Evolutionary conservation across 2,888 invertebrate genomes (phyloP), one percentile per base, ranked within the genome.

Genomic region (Callyntrura guangdongensis): DNA sequence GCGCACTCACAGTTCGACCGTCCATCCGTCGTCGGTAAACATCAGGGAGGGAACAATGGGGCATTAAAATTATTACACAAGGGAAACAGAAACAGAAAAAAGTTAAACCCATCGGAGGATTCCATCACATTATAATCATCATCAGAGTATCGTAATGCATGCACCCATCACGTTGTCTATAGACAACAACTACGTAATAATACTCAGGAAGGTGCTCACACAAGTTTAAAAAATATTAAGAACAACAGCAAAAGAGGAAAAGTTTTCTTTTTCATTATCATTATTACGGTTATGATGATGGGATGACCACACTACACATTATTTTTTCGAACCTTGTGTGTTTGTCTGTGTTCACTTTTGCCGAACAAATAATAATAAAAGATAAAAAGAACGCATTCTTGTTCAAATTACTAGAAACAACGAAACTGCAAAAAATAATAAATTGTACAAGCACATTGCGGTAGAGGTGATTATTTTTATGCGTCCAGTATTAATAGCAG

Each of bases 21-120:
- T 79, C 79, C 79, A 59, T 79, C 72, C 82, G 36, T 61, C 59
- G 88, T 84, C 84, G 89, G 86, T 90, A 90, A 90, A 86, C 81
- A 90, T 79, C 49, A 84, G 59, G 90, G 90, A 83, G 74, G 90
- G 77, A 84, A 86, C 90, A 86, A 86, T 85, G 67, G 85, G 25
- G 36, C 90, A 90, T 90, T 90, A 90, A 79, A 90, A 90, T 89
- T 89, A 89, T 89, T 89, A 89, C 79, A 36, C 67, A 72, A 89
- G 72, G 49, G 72, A 74, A 83, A 69, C 69, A 88, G 14, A 88
- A 69, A n/a, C n/a, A n/a, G n/a, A n/a, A 27, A 67, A 67, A 61
- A 67, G 56, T 56, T 20, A 47, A 45, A 83, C 25, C 59, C 81
- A 59, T 36, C 81, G 36, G 9, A 61, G 36, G 61, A 61, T 61